A percentile compares a stretch with the other conserved stretches of the same genome.
Conservation (phyloP, 2,113 vertebrate genomes). For the Dryoscopus gambensis region DNA sequence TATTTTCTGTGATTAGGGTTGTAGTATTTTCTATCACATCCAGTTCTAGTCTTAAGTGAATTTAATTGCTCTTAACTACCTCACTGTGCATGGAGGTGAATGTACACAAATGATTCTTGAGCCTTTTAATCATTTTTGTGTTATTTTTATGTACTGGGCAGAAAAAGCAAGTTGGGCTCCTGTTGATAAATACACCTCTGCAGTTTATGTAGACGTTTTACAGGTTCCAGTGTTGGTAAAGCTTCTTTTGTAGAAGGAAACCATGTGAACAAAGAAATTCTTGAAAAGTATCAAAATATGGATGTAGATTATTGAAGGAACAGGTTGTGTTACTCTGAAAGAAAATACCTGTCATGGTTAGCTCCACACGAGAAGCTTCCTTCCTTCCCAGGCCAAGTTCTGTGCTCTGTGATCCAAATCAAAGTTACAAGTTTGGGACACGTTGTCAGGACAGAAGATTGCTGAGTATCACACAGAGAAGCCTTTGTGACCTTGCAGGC, state of each 20-base stretch:
- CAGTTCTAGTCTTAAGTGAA: not conserved
- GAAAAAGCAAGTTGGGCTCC: not conserved
- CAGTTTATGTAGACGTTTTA: not conserved
- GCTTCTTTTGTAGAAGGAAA: not conserved
- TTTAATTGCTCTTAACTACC: not conserved
- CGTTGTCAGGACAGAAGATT: not conserved
- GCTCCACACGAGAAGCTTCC: fast-evolving
- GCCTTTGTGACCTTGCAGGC: not conserved
- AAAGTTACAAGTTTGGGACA: not conserved
- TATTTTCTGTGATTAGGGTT: not conserved
- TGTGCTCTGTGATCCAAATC: not conserved
- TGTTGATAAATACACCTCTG: not conserved
- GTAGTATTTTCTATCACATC: not conserved
- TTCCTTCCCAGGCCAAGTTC: not conserved
- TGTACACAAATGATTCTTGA: not conserved
- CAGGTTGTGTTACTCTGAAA: not conserved
- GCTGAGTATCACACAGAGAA: fast-evolving
- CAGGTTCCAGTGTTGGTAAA: not conserved
- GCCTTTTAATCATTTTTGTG: not conserved
- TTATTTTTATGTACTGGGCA: not conserved
- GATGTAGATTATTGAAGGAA: not conserved
- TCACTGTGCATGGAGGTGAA: not conserved
- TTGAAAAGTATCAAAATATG: not conserved
- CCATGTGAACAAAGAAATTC: not conserved
- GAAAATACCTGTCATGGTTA: not conserved